Evolutionary conservation across 2,797 vertebrate species (phyloP), one percentile per base, ranked within the genome.

Genomic region (Spondyliosoma cantharus): DNA sequence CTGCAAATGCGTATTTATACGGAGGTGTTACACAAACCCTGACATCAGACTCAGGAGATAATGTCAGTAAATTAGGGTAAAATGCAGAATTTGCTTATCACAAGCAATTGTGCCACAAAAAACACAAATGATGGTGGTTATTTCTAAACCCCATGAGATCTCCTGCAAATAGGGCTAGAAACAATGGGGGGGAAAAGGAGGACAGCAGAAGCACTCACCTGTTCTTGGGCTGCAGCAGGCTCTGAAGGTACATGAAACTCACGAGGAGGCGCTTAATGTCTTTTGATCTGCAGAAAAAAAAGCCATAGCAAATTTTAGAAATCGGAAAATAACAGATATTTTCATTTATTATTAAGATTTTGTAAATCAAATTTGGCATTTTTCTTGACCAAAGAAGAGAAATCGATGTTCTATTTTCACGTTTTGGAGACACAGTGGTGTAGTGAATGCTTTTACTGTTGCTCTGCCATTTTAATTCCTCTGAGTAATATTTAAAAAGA

Each of bases 181-280:
- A 17, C 4, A 9, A 22, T 24, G 3, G 4, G 6, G 4, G 6
- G 32, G 17, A 56, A 20, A 25, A 3, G 17, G 32, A 29, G 4
- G 17, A 2, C 11, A 11, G 14, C 14, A 19, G 5, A 27, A 57
- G 3, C 14, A 2, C 84, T 82, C 66, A 98, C 98, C 96, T 98
- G 96, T 96, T 98, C 93, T 97, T 97, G 67, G 98, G 98, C 94
- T 99, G 98, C 83, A 99, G 91, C 43, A 98, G 96, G 77, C 97
- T 99, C 89, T 98, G 97, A 27, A 99, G 95, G 83, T 99, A 98
- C 97, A 99, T 97, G 90, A 99, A 99, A 94, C 97, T 98, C 93
- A 99, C 98, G 89, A 99, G 92, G 78, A 99, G 90, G 58, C 96
- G 95, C 90, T 99, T 99, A 32, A 99, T 97, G 90, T 99, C 98